Base-by-base conservation (phyloP, 2,113 vertebrate species). In the Rutilus rutilus region DNA sequence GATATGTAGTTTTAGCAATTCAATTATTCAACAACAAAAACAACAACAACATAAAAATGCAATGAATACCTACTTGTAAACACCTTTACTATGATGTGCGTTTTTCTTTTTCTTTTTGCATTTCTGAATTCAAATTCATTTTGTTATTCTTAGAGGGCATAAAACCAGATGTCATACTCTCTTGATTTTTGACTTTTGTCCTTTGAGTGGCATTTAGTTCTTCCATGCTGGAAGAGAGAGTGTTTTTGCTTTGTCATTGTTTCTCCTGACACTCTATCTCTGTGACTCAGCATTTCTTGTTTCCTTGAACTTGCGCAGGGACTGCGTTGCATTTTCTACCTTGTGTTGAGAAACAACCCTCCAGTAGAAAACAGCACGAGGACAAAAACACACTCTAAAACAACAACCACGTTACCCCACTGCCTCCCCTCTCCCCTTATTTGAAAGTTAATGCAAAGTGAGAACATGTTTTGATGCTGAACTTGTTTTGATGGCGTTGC, bases 271-370 rank as follows among this genome's bases (percentile, higher is more conserved):
- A 39, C 60, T 77, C 36, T 45, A 52, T 52, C 69, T 75, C 27
- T 8, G 7, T 86, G 88, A 89, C 69, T 89, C 85, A 89, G 85
- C 88, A 4, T 30, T 84, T 59, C 85, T 82, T 19, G 15, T 54
- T 78, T 47, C 33, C 14, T 62, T 30, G 36, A 23, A 52, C 77
- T 62, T 52, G 60, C 23, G 19, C 45, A 39, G 36, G 14, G 23
- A 73, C 25, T 27, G 62, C 45, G 36, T 52, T 3, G 10, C 80
- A 19, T 52, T 36, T 82, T 52, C 19, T 47, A 33, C 15, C 60
- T 19, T 1, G 11, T 65, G 39, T 82, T 60, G 36, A 73, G 57
- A 76, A 88, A 80, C 47, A 50, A 45, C 45, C 39, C 47, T 36
- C 33, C 30, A 45, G 30, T n/a, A 64, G 57, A 86, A 73, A 74